Evolutionary conservation across 2,888 invertebrate genomes (phyloP).

Genomic region (Volucella bombylans): DNA sequence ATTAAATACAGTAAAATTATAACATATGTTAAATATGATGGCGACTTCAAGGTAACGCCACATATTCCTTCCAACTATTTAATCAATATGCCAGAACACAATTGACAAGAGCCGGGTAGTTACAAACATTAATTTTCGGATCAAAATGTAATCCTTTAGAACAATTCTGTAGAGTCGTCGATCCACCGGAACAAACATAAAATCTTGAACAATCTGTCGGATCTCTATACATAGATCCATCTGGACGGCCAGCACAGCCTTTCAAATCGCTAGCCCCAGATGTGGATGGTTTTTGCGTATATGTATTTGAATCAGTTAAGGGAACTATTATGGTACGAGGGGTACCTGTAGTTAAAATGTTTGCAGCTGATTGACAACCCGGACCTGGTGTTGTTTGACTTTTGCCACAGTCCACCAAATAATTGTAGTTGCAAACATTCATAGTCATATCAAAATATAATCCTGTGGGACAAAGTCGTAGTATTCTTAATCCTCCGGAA

Average conservation of each 20-base stretch:
- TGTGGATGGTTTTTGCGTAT: no score
- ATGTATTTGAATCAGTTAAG: no score
- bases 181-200: constrained; percentile 13
- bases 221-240: constrained; percentile 9
- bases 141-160: constrained; percentile 12
- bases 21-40: no score
- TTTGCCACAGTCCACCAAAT: neutral
- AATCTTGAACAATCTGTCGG: neutral
- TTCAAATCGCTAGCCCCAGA: neutral
- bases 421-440: neutral
- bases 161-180: neutral
- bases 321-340: no score
- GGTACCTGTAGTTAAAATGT: no score
- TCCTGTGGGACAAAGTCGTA: neutral
- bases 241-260: neutral
- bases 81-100: neutral
- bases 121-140: neutral
- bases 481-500: neutral
- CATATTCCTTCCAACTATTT: neutral
- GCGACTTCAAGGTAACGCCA: no score
- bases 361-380: no score
- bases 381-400: neutral
- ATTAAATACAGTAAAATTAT: no score
- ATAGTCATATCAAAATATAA: neutral
- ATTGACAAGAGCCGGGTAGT: neutral